phyloP scores from a whole-genome alignment of 1,140 invertebrate species.

The Bilobella aurantiaca region DNA sequence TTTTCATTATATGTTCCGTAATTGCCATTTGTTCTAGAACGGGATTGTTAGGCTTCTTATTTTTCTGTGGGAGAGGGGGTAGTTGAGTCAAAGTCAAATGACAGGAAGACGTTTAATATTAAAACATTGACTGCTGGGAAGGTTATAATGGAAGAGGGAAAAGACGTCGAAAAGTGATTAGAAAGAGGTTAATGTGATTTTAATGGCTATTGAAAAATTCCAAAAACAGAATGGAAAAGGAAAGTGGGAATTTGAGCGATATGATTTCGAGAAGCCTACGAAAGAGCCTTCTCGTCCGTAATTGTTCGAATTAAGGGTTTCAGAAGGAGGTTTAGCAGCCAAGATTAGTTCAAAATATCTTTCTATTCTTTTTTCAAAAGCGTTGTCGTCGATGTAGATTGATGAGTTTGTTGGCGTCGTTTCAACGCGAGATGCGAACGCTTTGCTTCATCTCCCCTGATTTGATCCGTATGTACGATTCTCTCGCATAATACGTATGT shows the following conservation, averaged over 20 bases:
- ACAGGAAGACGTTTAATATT: slow-evolving; percentile 33
- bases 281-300: neutral
- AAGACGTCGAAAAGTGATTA: slow-evolving; percentile 24
- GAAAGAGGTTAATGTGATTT: slow-evolving; percentile 36
- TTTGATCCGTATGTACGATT: neutral
- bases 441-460: neutral
- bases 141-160: neutral
- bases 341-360: neutral
- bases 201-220: slow-evolving; percentile 36
- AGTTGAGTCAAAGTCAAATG: no score
- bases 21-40: no score
- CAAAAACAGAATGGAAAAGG: slow-evolving; percentile 27
- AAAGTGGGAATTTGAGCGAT: slow-evolving; percentile 1
- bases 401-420: slow-evolving; percentile 36
- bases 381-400: slow-evolving; percentile 29
- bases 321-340: no score
- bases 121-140: slow-evolving; percentile 25
- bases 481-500: no score
- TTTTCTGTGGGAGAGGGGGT: no score
- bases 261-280: neutral
- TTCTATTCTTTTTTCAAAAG: neutral
- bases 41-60: no score
- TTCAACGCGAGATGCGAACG: slow-evolving; percentile 30
- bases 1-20: no score
- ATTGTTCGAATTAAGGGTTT: neutral